Conservation (phyloP, 30 jellyfish, hydroid and myxozoan species). For the Pseudorhiza aurosa region DNA sequence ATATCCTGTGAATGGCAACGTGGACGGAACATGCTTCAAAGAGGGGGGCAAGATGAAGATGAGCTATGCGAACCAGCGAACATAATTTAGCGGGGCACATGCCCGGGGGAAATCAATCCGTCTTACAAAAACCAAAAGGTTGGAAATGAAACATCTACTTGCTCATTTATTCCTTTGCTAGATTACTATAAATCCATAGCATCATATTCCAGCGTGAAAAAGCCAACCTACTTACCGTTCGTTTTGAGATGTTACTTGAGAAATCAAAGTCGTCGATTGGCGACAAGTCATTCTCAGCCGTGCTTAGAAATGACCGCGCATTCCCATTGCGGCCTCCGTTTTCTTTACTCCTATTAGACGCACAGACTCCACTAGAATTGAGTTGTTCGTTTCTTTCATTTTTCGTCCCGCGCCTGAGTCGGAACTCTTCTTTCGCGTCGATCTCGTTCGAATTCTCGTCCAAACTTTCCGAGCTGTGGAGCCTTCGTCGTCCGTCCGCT, state of each 20-base stretch:
- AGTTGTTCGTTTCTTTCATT: background rate
- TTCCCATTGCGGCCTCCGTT: background rate
- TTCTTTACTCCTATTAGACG: background rate
- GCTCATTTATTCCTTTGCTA: no score
- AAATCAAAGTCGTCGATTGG: conserved; percentile 62
- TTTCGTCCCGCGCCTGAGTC: background rate
- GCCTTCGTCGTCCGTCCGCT: conserved; percentile 39
- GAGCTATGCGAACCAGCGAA: no score
- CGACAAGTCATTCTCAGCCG: conserved; percentile 58
- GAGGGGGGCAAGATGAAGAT: no score
- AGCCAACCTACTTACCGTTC: conserved; percentile 30
- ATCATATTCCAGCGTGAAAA: background rate
- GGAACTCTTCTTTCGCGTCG: background rate
- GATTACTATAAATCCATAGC: no score
- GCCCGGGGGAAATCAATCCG: no score
- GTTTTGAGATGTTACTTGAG: conserved; percentile 38
- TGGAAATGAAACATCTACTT: no score
- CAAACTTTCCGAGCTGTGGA: conserved; percentile 14
- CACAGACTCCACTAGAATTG: background rate
- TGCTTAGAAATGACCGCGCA: no score
- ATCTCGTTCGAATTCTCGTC: conserved; percentile 6
- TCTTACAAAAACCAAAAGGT: no score
- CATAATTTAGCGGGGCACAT: no score
- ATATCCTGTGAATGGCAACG: no score
- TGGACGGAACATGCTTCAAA: no score